phyloP scores from a whole-genome alignment of 2,113 vertebrate genomes.

The Columba livia region DNA sequence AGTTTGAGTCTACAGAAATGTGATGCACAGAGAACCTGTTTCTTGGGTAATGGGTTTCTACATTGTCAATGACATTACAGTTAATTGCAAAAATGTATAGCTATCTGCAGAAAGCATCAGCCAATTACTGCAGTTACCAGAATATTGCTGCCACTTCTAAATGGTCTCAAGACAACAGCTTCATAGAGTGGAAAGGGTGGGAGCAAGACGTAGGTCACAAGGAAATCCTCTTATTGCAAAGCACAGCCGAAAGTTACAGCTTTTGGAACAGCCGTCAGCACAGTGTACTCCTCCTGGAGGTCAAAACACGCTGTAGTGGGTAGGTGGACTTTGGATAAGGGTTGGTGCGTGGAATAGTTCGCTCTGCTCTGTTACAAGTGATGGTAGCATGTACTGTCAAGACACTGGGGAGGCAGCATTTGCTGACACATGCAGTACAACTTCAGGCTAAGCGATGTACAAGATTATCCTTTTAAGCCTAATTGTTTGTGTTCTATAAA shows the following conservation, averaged over 20 bases:
- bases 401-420: constrained; percentile 9
- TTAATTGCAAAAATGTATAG: neutral
- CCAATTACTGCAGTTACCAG: neutral
- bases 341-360: neutral
- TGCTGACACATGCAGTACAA: constrained; percentile 35
- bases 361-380: neutral
- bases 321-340: neutral
- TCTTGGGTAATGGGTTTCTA: neutral
- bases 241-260: neutral
- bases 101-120: constrained; percentile 11
- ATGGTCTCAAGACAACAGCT: neutral
- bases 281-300: neutral
- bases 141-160: neutral
- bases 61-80: neutral
- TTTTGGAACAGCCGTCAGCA: neutral
- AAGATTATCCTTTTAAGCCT: constrained; percentile 57
- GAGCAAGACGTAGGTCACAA: neutral
- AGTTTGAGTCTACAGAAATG: neutral
- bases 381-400: neutral
- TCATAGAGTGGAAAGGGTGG: neutral
- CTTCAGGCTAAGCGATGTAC: constrained; percentile 25
- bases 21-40: neutral
- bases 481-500: constrained; percentile 50
- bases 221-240: neutral
- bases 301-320: neutral